Evolutionary conservation across 2,888 invertebrate species (phyloP), one percentile per base, ranked within the genome.

Genomic region (Sipha maydis): DNA sequence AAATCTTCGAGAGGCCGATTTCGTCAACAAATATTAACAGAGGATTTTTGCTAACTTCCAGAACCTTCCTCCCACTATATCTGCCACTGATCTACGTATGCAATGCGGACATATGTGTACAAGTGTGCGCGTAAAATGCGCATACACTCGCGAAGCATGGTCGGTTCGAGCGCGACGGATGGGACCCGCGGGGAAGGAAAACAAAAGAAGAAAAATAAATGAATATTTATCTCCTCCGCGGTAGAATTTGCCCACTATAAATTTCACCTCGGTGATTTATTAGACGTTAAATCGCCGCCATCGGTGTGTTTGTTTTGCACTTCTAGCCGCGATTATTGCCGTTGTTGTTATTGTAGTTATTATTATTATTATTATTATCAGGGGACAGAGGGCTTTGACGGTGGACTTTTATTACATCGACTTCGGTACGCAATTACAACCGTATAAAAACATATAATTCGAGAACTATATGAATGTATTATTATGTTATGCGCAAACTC

Each of bases 191-290:
- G 61, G 79, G 3, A 61, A 17, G 21, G 56, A 56, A 56, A 54
- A 54, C 1, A 61, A 5, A 25, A 61, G 21, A 61, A 21, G 21
- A 25, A 7, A 25, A 61, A 67, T 67, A 80, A 80, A 80, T 67
- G 34, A 67, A 80, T 80, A 67, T 80, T 67, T 80, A 80, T 80
- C 67, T 38, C 14, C 21, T 41, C 61, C 25, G 48, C 48, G 61
- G 61, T 61, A 17, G 56, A 79, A 61, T 61, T 61, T 25, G 79
- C 17, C n/a, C 38, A 34, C 56, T 61, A 9, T 3, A 79, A 61
- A 61, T 79, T 34, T 61, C n/a, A 25, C 38, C 67, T 67, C 38
- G 21, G 21, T 67, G 80, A 80, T 80, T 80, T 80, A 80, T 80
- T 80, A 67, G n/a, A 80, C 67, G 80, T 80, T 80, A 80, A 80